Evolutionary conservation across 2,888 invertebrate species (phyloP).

Genomic region (Euzophera pinguis): DNA sequence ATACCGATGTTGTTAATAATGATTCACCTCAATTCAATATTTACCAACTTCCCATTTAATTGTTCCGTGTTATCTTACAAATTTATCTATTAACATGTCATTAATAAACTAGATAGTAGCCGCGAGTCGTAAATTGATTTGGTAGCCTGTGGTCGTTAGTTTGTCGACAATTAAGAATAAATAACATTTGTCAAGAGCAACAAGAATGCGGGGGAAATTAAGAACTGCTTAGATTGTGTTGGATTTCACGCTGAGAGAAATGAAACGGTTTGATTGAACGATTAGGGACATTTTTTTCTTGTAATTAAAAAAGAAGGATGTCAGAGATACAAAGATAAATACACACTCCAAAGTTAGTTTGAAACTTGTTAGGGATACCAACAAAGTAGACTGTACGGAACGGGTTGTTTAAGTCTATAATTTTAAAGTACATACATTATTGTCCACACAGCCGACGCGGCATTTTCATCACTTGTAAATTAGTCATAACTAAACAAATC

Average conservation of each 20-base stretch:
- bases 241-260: neutral
- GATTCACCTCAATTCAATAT: no score
- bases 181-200: slow-evolving; percentile 9
- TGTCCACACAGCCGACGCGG: no score
- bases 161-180: slow-evolving; percentile 12
- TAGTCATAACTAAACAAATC: no score
- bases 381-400: no score
- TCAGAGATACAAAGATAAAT: no score
- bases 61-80: slow-evolving; percentile 11
- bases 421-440: no score
- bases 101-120: neutral
- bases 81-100: slow-evolving; percentile 3
- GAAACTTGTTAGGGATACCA: no score
- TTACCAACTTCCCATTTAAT: neutral
- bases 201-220: slow-evolving; percentile 18
- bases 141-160: slow-evolving; percentile 1
- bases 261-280: neutral
- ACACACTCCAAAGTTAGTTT: no score
- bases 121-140: slow-evolving; percentile 9
- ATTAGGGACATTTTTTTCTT: neutral
- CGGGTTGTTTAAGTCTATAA: no score
- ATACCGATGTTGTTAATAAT: no score
- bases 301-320: neutral
- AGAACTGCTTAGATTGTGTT: slow-evolving; percentile 16
- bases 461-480: no score